Base-by-base conservation (phyloP, 2,888 invertebrate genomes). In the Euspilapteryx auroguttella region DNA sequence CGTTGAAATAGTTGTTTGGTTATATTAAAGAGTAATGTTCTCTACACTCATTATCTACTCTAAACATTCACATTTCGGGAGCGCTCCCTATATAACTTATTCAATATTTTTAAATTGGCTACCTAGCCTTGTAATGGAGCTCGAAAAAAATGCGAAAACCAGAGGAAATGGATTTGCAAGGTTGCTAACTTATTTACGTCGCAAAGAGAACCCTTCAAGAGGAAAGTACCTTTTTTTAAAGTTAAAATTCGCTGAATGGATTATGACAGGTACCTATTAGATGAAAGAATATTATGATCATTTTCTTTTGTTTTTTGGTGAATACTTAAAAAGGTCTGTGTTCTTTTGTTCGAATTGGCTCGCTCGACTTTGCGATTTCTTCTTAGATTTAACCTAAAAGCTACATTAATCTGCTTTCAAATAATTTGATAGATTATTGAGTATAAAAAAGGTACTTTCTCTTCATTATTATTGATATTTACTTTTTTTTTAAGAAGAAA, bases 101-200 rank as follows among this genome's bases (percentile, higher is more conserved):
- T 73, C 68, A 73, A 68, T 66, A 68, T 68, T 64, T 62, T 50
- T 58, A 64, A 69, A 69, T 68, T 71, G 68, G 58, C 56, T 55
- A 55, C 53, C 52, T 56, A 45, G 45, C 53, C 48, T 42, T 48
- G 55, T 69, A 69, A 73, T 64, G 66, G 65, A 58, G 47, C 42
- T 43, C n/a, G n/a, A 55, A 64, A 73, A 68, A 69, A 69, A 62
- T 41, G 36, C 44, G 49, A 40, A 53, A 56, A 54, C 54, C 47
- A 47, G 44, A 49, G 49, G 55, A 65, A 69, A 68, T 68, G 65
- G 65, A 66, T 65, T 64, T 55, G 53, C 41, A 42, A 47, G 47
- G 44, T 52, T 42, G 55, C 12, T 73, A 55, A 66, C 53, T 64
- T 69, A 71, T 71, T 69, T 57, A 69, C 30, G 37, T 34, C 40